phyloP scores from a whole-genome alignment of 2,797 vertebrate species.

The Neosalanx taihuensis region DNA sequence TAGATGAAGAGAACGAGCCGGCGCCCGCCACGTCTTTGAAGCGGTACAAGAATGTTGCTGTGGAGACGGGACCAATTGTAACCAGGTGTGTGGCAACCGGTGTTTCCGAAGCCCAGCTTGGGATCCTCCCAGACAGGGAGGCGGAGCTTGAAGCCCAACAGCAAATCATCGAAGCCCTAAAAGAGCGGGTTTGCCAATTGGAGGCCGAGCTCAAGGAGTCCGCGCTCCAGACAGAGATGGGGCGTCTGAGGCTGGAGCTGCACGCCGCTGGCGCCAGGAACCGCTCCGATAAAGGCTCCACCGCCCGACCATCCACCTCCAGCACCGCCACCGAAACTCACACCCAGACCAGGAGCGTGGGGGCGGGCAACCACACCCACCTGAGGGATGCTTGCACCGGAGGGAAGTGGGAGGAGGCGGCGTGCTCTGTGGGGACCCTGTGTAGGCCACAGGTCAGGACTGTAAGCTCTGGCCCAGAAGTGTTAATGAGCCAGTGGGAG shows the following conservation, averaged over 20 bases:
- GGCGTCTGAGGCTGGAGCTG: slow-evolving; percentile 86
- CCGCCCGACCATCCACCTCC: slow-evolving; percentile 68
- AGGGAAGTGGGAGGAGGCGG: slow-evolving; percentile 33
- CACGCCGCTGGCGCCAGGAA: slow-evolving; percentile 85
- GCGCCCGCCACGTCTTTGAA: slow-evolving; percentile 45
- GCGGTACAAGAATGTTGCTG: slow-evolving; percentile 64
- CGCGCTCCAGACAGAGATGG: slow-evolving; percentile 87
- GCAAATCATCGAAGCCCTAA: slow-evolving; percentile 82
- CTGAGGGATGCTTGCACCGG: slow-evolving; percentile 72
- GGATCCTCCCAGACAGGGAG: slow-evolving; percentile 75
- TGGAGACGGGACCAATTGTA: slow-evolving; percentile 66
- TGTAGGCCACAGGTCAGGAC: slow-evolving; percentile 66
- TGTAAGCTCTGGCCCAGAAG: slow-evolving; percentile 72
- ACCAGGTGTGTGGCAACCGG: slow-evolving; percentile 70
- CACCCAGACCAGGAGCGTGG: slow-evolving; percentile 75
- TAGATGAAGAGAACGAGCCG: slow-evolving; percentile 63
- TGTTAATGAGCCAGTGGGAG: slow-evolving; percentile 80
- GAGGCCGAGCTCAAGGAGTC: slow-evolving; percentile 91
- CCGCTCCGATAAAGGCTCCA: slow-evolving; percentile 78
- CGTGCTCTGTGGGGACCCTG: slow-evolving; percentile 66
- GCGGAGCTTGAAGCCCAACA: slow-evolving; percentile 86
- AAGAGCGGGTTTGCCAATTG: slow-evolving; percentile 82
- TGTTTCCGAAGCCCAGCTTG: slow-evolving; percentile 83
- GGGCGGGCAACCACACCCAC: slow-evolving; percentile 75
- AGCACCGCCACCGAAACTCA: slow-evolving; percentile 72